These are phyloP conservation scores for Corvus moneduloides DNA, from an alignment of 2,113 vertebrate genomes.

Conservation along the genomic window DNA sequence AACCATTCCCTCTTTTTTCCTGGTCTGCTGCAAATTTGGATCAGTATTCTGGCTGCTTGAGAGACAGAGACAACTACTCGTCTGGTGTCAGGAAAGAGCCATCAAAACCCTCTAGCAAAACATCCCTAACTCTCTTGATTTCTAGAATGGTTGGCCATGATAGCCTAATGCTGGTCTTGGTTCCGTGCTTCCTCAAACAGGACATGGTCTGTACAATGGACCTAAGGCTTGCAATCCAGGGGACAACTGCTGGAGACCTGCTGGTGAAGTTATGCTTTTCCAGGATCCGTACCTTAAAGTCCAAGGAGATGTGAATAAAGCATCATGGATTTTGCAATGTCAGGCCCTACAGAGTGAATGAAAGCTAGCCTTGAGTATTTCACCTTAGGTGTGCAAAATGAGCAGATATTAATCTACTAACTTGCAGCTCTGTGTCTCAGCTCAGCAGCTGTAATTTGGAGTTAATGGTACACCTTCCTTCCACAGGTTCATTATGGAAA, in stretches of 20 bases:
- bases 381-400: constrained; percentile 25
- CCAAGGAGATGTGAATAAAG: neutral
- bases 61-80: neutral
- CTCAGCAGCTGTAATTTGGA: neutral
- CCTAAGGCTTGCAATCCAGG: neutral
- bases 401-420: constrained; percentile 16
- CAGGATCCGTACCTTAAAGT: neutral
- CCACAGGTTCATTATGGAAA: constrained; percentile 43
- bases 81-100: neutral
- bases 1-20: neutral
- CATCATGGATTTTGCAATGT: neutral
- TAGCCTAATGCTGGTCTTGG: neutral
- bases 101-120: neutral
- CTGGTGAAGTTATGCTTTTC: neutral
- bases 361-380: neutral
- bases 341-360: neutral
- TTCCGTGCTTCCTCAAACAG: neutral
- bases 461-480: constrained; percentile 40
- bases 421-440: neutral
- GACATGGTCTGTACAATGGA: accelerated
- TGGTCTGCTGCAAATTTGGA: neutral
- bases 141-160: neutral
- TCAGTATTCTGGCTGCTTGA: neutral
- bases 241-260: neutral
- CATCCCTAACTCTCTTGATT: neutral